phyloP scores from a whole-genome alignment of 2,797 vertebrate species.

The Anniella stebbinsi region DNA sequence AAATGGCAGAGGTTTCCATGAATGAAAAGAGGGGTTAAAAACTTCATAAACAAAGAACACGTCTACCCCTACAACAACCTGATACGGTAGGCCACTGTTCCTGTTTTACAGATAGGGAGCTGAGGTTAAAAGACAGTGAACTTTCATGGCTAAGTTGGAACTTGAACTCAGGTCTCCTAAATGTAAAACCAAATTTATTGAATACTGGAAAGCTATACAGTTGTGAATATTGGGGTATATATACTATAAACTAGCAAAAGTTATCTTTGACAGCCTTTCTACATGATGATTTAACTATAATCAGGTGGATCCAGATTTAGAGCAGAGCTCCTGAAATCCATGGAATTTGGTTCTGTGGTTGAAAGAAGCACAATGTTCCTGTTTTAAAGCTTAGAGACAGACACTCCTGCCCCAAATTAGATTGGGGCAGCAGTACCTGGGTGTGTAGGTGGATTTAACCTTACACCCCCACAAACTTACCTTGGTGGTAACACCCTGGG shows the following conservation, averaged over 20 bases:
- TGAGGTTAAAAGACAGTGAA: no score
- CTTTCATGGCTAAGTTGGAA: no score
- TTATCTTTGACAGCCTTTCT: no score
- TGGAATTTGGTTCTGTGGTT: no score
- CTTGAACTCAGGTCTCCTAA: background rate
- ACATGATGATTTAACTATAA: no score
- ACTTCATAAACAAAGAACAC: background rate
- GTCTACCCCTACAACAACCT: background rate
- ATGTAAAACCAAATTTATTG: no score
- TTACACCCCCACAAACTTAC: background rate
- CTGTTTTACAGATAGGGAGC: background rate
- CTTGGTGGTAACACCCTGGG: background rate
- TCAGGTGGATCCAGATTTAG: no score
- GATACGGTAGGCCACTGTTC: background rate
- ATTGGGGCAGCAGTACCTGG: background rate
- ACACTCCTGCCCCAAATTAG: background rate
- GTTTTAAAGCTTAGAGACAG: background rate
- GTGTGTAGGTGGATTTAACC: background rate
- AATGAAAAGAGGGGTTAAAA: background rate
- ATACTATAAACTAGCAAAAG: no score
- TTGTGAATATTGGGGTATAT: no score
- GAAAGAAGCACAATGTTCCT: no score
- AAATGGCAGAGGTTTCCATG: background rate
- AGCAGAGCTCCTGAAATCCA: no score
- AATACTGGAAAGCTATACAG: background rate